Conservation (phyloP, 1,140 invertebrate genomes). For the Macrocentrus cingulum region DNA sequence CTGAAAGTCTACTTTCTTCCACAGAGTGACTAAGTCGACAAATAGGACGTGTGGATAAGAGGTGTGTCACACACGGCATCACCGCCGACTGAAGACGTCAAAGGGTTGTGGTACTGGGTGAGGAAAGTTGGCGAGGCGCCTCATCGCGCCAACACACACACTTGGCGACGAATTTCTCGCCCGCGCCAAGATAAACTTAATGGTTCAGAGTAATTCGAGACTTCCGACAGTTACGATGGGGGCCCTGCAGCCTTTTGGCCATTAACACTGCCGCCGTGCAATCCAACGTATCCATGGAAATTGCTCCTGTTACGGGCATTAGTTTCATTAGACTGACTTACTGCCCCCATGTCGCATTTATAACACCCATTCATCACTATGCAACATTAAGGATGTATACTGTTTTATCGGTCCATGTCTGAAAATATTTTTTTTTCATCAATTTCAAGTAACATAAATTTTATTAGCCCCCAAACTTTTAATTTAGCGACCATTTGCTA, state of each 20-base stretch:
- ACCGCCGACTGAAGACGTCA: background rate
- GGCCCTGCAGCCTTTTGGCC: slow-evolving; percentile 20
- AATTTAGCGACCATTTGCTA: too few species aligned
- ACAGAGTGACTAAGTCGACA: background rate
- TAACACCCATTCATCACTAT: background rate
- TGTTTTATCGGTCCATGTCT: too few species aligned
- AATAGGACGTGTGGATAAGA: background rate
- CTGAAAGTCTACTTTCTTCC: slow-evolving; percentile 4
- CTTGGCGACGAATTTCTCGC: slow-evolving; percentile 35
- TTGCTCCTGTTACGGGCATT: background rate
- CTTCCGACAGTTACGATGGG: slow-evolving; percentile 28
- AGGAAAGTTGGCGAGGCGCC: slow-evolving; percentile 32
- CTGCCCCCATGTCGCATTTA: background rate
- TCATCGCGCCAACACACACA: slow-evolving; percentile 16
- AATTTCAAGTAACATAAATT: too few species aligned
- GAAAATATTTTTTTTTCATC: too few species aligned
- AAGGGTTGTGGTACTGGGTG: slow-evolving; percentile 8
- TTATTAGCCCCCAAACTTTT: too few species aligned
- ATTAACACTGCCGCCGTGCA: slow-evolving; percentile 12
- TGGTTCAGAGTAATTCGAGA: slow-evolving; percentile 41
- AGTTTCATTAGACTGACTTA: background rate
- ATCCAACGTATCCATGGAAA: background rate
- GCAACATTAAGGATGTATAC: background rate
- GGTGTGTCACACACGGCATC: background rate
- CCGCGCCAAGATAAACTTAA: slow-evolving; percentile 51